phyloP scores from a whole-genome alignment of 2,797 vertebrate species.

The Falco columbarius region DNA sequence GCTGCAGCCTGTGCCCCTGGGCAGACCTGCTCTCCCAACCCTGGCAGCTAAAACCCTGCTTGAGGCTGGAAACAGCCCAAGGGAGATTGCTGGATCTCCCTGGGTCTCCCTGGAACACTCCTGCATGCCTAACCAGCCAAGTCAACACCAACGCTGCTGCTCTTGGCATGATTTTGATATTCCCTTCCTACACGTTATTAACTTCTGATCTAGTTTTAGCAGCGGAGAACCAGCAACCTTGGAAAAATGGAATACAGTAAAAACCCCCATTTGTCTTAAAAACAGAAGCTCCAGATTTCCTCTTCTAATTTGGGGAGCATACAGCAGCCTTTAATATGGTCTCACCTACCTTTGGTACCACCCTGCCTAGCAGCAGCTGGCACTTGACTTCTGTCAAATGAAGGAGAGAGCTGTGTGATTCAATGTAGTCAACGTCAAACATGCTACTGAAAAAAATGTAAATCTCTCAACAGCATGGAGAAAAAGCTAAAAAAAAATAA shows the following conservation, averaged over 20 bases:
- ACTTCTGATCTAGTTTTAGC: not conserved
- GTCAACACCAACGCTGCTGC: not conserved
- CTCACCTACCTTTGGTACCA: not conserved
- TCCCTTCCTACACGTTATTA: not conserved
- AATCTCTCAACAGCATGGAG: not conserved
- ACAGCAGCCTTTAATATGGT: not conserved
- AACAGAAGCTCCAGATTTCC: not conserved
- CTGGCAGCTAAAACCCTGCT: not conserved
- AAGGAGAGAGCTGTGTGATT: not conserved
- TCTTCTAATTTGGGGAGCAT: not conserved
- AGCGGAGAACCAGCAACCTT: not conserved
- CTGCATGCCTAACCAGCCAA: not conserved
- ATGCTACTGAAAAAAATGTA: accelerated
- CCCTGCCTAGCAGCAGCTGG: not conserved
- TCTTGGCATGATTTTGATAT: not conserved
- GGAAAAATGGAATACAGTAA: not conserved
- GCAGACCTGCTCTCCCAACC: not conserved
- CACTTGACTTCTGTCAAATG: not conserved
- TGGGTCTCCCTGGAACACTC: not conserved
- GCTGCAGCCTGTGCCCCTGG: not conserved
- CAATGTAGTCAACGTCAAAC: not conserved
- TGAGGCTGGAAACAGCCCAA: not conserved
- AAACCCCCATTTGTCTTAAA: not conserved
- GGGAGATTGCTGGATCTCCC: not conserved
- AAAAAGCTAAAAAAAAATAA: not conserved